Conservation (phyloP, 2,113 vertebrate genomes). For the Ophthalmolycus amberensis region DNA sequence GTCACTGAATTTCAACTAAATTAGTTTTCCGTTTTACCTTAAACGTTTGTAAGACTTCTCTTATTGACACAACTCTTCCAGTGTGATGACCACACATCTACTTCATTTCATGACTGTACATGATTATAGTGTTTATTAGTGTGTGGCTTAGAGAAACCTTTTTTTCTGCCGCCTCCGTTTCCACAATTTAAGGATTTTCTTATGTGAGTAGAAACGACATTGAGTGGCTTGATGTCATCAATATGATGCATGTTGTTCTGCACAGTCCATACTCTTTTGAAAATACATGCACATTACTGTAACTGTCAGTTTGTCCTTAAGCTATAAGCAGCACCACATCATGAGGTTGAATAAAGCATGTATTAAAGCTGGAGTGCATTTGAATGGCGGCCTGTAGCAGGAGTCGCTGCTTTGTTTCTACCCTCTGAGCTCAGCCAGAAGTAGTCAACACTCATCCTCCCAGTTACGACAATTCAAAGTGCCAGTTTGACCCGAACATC, state of each 20-base stretch:
- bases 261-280: neutral
- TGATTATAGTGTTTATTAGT: too few species aligned
- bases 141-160: neutral
- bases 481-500: neutral
- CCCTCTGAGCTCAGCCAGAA: conserved; percentile 6
- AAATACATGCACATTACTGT: neutral
- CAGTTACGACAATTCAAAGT: neutral
- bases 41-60: conserved; percentile 4
- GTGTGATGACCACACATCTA: neutral
- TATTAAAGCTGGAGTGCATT: conserved; percentile 42
- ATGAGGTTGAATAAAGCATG: conserved; percentile 25
- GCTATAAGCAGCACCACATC: conserved; percentile 46
- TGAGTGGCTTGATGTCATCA: conserved; percentile 20
- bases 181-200: conserved; percentile 8
- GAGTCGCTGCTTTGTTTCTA: neutral
- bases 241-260: conserved; percentile 29
- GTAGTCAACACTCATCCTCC: neutral
- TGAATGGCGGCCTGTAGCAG: conserved; percentile 19
- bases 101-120: neutral
- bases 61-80: neutral
- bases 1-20: neutral
- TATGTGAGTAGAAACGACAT: conserved; percentile 5
- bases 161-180: neutral
- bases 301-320: neutral
- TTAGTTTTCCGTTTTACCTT: conserved; percentile 22